Percentiles rank a stretch among this genome's conserved stretches.
phyloP scores from a whole-genome alignment of 2,113 vertebrate species.

The Vicugna pacos region DNA sequence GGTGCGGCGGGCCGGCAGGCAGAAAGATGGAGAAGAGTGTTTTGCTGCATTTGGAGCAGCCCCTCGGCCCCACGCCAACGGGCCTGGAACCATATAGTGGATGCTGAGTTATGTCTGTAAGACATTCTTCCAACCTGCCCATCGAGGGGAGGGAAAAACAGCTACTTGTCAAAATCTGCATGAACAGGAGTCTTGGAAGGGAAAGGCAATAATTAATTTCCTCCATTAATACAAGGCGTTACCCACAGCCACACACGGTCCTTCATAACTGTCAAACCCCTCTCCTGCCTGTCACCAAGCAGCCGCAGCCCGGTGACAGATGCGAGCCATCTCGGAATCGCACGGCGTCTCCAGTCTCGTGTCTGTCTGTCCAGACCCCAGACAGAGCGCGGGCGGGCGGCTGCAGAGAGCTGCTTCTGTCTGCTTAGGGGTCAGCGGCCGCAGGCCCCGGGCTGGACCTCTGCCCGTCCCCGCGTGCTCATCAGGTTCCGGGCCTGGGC shows the following conservation, averaged over 20 bases:
- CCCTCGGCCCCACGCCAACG: conserved; percentile 30
- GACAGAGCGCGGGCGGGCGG: accelerated
- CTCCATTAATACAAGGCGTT: conserved; percentile 77
- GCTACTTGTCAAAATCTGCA: conserved; percentile 71
- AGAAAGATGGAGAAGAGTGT: conserved; percentile 50
- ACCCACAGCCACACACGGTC: conserved; percentile 69
- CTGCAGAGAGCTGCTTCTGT: too few relatives aligned
- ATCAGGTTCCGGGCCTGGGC: not conserved
- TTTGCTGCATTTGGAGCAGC: conserved; percentile 23
- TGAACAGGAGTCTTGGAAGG: conserved; percentile 56
- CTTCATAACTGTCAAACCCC: conserved; percentile 75
- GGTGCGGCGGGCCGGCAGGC: too few relatives aligned
- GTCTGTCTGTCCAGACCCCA: not conserved
- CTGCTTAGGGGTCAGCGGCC: too few relatives aligned
- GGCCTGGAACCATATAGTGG: conserved; percentile 45
- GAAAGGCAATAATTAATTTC: conserved; percentile 75
- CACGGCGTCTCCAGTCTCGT: not conserved
- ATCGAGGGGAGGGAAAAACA: not conserved
- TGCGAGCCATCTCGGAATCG: not conserved
- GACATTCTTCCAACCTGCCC: conserved; percentile 51
- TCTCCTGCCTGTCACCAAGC: not conserved
- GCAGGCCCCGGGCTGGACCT: not conserved
- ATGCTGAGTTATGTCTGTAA: conserved; percentile 64
- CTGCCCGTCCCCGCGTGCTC: not conserved
- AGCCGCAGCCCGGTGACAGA: conserved; percentile 42